These are phyloP conservation scores for Thelaira solivaga DNA, from an alignment of 2,888 invertebrate species.

Conservation along the genomic window DNA sequence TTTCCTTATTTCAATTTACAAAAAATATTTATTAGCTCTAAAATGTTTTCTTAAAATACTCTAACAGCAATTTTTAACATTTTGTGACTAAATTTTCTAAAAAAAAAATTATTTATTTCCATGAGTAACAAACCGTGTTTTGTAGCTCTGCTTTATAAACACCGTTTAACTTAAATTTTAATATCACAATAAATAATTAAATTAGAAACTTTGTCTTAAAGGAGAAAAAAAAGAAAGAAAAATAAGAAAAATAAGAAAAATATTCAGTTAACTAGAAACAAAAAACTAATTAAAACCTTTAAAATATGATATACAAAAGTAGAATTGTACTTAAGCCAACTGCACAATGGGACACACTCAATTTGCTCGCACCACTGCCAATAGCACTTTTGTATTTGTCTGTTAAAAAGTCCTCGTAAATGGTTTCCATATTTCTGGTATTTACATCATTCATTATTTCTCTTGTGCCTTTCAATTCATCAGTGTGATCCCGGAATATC, in stretches of 20 bases:
- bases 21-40: too few relatives aligned
- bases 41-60: background rate
- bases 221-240: constrained; percentile 44
- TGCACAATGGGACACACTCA: background rate
- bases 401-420: constrained; percentile 70
- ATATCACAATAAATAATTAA: constrained; percentile 64
- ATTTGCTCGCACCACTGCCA: constrained; percentile 11
- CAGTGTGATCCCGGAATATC: constrained; percentile 79
- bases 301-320: background rate
- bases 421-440: constrained; percentile 72
- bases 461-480: constrained; percentile 69
- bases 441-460: constrained; percentile 72
- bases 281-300: constrained; percentile 13
- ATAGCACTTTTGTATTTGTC: constrained; percentile 66
- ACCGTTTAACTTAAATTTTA: constrained; percentile 55
- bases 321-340: background rate
- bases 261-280: background rate
- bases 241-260: background rate
- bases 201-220: constrained; percentile 34
- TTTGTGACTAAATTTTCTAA: constrained; percentile 20
- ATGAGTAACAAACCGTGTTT: background rate
- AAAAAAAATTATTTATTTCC: background rate
- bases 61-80: constrained; percentile 17
- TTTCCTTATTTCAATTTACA: too few relatives aligned
- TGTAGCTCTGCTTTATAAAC: background rate